Conservation (phyloP, 2,888 invertebrate genomes). For the Idaea dimidiata region DNA sequence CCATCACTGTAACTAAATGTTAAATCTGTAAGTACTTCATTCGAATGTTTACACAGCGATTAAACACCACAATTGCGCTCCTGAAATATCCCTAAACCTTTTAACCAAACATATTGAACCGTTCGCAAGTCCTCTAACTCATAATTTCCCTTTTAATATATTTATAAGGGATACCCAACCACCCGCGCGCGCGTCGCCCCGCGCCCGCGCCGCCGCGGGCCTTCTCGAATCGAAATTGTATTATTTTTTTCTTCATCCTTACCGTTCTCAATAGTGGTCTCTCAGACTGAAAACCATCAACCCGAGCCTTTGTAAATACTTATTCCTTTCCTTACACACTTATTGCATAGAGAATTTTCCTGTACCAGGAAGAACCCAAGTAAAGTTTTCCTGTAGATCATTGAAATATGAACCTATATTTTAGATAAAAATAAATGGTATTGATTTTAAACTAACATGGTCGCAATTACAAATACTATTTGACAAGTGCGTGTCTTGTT, state of each 20-base stretch:
- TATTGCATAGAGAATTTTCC: too few species aligned
- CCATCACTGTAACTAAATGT: conserved; percentile 10
- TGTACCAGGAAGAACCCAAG: too few species aligned
- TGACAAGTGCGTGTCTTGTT: too few species aligned
- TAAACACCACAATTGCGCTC: conserved; percentile 23
- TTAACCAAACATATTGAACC: conserved; percentile 38
- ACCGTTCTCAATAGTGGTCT: conserved; percentile 21
- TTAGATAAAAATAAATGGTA: too few species aligned
- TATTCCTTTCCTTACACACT: too few species aligned
- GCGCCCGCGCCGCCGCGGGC: conserved; percentile 25
- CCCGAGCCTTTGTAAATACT: not conserved
- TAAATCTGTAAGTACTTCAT: conserved; percentile 4
- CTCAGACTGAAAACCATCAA: not conserved
- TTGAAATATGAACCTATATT: too few species aligned
- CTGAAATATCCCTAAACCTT: conserved; percentile 17
- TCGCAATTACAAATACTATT: too few species aligned
- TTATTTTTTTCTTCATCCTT: conserved; percentile 55
- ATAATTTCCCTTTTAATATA: conserved; percentile 62
- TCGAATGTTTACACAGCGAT: conserved; percentile 23
- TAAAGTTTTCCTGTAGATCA: too few species aligned
- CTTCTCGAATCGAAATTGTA: conserved; percentile 61
- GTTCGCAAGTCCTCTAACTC: conserved; percentile 33
- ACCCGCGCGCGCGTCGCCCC: conserved; percentile 7
- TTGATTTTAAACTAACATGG: too few species aligned
- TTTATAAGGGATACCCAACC: conserved; percentile 55